These are phyloP conservation scores for Orius insidiosus DNA, from an alignment of 1,140 invertebrate genomes.

Conservation along the genomic window DNA sequence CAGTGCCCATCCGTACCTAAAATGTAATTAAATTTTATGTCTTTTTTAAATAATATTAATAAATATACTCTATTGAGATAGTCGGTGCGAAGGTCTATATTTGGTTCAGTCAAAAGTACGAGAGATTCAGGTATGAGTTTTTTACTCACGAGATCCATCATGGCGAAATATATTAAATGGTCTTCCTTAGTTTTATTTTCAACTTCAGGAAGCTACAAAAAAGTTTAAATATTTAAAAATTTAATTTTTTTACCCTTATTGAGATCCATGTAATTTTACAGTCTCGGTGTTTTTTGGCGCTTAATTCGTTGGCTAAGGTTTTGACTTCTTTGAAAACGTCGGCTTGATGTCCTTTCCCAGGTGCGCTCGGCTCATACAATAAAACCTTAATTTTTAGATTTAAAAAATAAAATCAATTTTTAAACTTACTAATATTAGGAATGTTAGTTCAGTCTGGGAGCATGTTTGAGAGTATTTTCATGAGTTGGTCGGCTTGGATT, in stretches of 20 bases:
- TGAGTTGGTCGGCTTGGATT: conserved; percentile 38
- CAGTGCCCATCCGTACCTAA: conserved; percentile 71
- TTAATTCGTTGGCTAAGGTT: conserved; percentile 36
- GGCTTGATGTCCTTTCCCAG: conserved; percentile 40
- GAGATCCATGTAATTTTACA: conserved; percentile 54
- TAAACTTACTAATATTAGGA: conserved; percentile 45
- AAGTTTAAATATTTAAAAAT: background rate
- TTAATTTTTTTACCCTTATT: conserved; percentile 34
- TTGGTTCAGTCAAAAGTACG: conserved; percentile 42
- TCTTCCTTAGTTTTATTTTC: conserved; percentile 21
- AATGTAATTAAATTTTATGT: conserved; percentile 11
- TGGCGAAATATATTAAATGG: conserved; percentile 39
- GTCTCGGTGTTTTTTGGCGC: conserved; percentile 48
- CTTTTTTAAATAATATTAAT: conserved; percentile 1
- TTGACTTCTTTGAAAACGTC: conserved; percentile 49
- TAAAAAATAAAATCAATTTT: background rate
- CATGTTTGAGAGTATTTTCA: conserved; percentile 50
- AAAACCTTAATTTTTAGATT: conserved; percentile 36
- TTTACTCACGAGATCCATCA: conserved; percentile 48
- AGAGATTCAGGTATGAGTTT: conserved; percentile 54
- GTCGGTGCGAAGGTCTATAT: conserved; percentile 52
- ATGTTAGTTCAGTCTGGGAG: conserved; percentile 59
- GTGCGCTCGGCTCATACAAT: conserved; percentile 35
- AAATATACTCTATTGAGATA: conserved; percentile 60
- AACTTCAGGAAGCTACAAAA: background rate